These are phyloP conservation scores for Polypterus bichir DNA, from an alignment of 2,113 vertebrate genomes.

Conservation along the genomic window DNA sequence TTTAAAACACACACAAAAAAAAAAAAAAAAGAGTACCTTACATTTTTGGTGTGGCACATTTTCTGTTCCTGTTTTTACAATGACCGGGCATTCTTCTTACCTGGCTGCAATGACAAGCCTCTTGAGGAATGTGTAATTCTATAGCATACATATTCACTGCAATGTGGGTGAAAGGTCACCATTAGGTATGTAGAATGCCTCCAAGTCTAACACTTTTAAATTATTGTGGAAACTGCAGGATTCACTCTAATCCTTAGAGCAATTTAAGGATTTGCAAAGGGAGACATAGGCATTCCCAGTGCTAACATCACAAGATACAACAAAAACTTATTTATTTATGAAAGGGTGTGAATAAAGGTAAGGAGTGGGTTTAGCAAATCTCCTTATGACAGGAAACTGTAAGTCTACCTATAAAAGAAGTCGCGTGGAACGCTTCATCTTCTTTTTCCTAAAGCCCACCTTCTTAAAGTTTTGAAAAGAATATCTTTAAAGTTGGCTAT, in stretches of 20 bases:
- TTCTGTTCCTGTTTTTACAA: slow-evolving; percentile 8
- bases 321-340: too few species aligned
- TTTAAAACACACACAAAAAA: too few species aligned
- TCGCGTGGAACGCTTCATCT: too few species aligned
- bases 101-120: slow-evolving; percentile 26
- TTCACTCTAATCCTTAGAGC: slow-evolving; percentile 24
- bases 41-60: not conserved
- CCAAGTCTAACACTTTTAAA: slow-evolving; percentile 37
- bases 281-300: slow-evolving; percentile 8
- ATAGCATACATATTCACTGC: slow-evolving; percentile 15
- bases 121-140: slow-evolving; percentile 17
- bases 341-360: too few species aligned
- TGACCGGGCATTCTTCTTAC: slow-evolving; percentile 20
- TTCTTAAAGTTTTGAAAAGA: too few species aligned
- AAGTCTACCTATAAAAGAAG: too few species aligned
- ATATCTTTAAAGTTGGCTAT: too few species aligned
- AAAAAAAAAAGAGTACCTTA: too few species aligned
- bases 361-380: too few species aligned
- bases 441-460: too few species aligned
- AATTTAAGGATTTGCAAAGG: slow-evolving; percentile 26
- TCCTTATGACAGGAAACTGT: too few species aligned
- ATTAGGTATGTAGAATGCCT: slow-evolving; percentile 51
- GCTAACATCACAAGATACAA: slow-evolving; percentile 6
- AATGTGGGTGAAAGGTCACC: slow-evolving; percentile 59
- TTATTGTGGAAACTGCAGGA: slow-evolving; percentile 23